A percentile compares a stretch with the other conserved stretches of the same genome.
Evolutionary conservation across 2,888 invertebrate species (phyloP).

Genomic region (Orchesella flavescens): DNA sequence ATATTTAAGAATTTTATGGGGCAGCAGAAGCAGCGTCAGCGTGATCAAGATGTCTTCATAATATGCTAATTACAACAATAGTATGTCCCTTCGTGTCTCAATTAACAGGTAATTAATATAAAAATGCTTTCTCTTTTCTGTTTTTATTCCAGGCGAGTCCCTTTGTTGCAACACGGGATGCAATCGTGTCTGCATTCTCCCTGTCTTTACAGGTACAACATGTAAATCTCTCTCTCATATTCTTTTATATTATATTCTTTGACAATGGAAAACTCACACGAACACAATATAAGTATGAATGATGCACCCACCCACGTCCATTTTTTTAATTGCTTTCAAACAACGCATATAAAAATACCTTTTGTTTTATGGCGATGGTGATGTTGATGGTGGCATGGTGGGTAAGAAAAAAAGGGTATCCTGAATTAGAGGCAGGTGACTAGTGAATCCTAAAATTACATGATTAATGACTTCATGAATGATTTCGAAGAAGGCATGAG

Average conservation of each 20-base stretch:
- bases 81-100: neutral
- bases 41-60: neutral
- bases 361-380: neutral
- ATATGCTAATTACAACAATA: neutral
- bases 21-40: no score
- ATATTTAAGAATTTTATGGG: no score
- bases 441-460: constrained; percentile 10
- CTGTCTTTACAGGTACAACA: constrained; percentile 78
- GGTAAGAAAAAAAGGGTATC: no score
- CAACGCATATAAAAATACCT: no score
- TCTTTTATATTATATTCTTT: neutral
- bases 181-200: constrained; percentile 77
- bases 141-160: constrained; percentile 75
- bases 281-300: no score
- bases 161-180: constrained; percentile 83
- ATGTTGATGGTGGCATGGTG: neutral
- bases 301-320: no score
- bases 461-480: constrained; percentile 3
- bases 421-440: neutral
- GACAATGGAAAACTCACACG: neutral
- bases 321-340: no score
- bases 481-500: no score
- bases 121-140: constrained; percentile 18
- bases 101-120: neutral
- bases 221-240: no score